phyloP scores from a whole-genome alignment of 1,140 invertebrate genomes.

The Nephila pilipes region DNA sequence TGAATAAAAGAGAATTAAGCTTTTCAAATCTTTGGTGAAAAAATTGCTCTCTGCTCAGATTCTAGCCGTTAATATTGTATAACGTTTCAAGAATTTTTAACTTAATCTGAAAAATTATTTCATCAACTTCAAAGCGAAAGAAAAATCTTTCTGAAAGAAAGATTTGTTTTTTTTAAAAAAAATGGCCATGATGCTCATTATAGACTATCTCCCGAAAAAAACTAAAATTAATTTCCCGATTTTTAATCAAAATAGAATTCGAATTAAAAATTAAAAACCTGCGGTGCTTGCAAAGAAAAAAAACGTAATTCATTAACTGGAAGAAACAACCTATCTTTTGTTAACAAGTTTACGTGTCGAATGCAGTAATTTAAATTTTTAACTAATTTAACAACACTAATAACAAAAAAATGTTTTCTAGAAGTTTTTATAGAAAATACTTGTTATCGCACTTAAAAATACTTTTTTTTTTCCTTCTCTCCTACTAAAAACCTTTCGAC shows the following conservation, averaged over 20 bases:
- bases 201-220: background rate
- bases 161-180: background rate
- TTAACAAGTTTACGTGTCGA: constrained; percentile 56
- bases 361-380: constrained; percentile 61
- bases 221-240: background rate
- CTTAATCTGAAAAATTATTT: background rate
- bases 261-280: constrained; percentile 44
- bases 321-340: constrained; percentile 51
- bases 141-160: background rate
- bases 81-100: no score
- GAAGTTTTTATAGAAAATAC: constrained; percentile 50
- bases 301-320: constrained; percentile 27
- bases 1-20: no score
- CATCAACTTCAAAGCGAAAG: background rate
- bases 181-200: background rate
- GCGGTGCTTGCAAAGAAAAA: constrained; percentile 36
- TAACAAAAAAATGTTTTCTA: constrained; percentile 38
- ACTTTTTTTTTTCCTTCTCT: constrained; percentile 8
- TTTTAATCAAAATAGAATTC: constrained; percentile 14
- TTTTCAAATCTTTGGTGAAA: no score
- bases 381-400: constrained; percentile 63
- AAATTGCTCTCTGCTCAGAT: no score
- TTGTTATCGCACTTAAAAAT: constrained; percentile 49
- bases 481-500: constrained; percentile 15
- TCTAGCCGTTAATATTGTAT: no score